These are phyloP conservation scores for Gymnosoma rotundatum DNA, from an alignment of 2,888 invertebrate genomes.

Conservation along the genomic window DNA sequence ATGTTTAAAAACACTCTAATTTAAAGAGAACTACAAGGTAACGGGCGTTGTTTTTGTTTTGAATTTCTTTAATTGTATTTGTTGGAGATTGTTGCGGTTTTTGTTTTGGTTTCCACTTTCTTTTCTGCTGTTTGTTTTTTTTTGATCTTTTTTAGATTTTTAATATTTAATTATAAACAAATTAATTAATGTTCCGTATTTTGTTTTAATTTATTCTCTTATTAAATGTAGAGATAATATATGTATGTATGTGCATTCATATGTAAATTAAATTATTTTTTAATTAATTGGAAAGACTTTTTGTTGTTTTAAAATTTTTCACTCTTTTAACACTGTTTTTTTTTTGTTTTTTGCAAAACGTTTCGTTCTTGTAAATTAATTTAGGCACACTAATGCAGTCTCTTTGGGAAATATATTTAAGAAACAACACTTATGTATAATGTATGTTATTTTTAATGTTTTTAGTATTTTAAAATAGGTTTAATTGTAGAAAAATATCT, in stretches of 20 bases:
- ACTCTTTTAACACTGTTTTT: not conserved
- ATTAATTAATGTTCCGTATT: conserved; percentile 8
- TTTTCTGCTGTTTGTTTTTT: conserved; percentile 17
- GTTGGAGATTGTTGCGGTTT: not conserved
- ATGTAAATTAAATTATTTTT: too few relatives aligned
- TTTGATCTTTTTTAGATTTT: conserved; percentile 1
- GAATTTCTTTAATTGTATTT: conserved; percentile 42
- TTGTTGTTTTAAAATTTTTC: conserved; percentile 6
- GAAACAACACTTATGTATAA: too few relatives aligned
- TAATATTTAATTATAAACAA: conserved; percentile 31
- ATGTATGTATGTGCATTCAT: too few relatives aligned
- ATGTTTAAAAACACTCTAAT: not conserved
- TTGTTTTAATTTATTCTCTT: too few relatives aligned
- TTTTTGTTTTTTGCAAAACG: conserved; percentile 5
- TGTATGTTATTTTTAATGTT: not conserved
- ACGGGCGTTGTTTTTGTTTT: conserved; percentile 69
- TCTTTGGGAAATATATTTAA: not conserved
- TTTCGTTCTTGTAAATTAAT: conserved; percentile 37
- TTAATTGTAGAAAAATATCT: conserved; percentile 1
- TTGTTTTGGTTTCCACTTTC: conserved; percentile 38
- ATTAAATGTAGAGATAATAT: too few relatives aligned
- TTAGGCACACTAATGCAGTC: conserved; percentile 61
- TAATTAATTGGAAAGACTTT: too few relatives aligned
- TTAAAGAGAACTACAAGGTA: not conserved
- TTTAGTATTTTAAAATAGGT: not conserved